phyloP scores from a whole-genome alignment of 1,140 invertebrate genomes.

The Trachelipus rathkii region DNA sequence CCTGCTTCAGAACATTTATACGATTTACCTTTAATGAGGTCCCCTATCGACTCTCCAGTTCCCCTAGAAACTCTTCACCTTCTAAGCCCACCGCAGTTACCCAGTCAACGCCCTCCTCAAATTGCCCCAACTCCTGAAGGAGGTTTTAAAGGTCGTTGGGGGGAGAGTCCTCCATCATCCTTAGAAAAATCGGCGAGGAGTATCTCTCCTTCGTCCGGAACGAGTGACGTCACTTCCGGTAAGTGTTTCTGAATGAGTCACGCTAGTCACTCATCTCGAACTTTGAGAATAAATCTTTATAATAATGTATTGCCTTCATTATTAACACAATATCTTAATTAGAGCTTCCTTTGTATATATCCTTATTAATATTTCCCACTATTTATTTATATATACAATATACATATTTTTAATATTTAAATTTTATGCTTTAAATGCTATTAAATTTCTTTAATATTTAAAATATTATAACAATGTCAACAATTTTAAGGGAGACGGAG shows the following conservation, averaged over 20 bases:
- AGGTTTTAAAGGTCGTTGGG: neutral
- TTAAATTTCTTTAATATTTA: no score
- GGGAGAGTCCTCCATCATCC: neutral
- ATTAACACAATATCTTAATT: no score
- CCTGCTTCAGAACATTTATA: constrained; percentile 23
- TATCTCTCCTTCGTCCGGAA: constrained; percentile 17
- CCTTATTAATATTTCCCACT: no score
- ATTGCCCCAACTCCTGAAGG: neutral
- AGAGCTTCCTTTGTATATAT: no score
- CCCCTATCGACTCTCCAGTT: constrained; percentile 21
- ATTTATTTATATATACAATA: no score
- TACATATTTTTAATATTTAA: no score
- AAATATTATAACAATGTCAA: no score
- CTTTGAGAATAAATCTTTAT: no score
- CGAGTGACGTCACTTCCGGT: constrained; percentile 21
- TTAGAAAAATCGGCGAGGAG: constrained; percentile 24
- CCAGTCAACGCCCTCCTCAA: neutral
- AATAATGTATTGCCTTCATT: no score
- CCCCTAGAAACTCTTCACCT: constrained; percentile 22
- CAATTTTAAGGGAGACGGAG: no score
- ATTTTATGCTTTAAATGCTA: no score
- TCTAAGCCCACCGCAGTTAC: constrained; percentile 16
- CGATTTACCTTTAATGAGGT: constrained; percentile 21
- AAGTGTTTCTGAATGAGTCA: neutral
- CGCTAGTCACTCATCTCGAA: no score